Evolutionary conservation across 2,888 invertebrate genomes (phyloP).

Genomic region (Pandemis heparana): DNA sequence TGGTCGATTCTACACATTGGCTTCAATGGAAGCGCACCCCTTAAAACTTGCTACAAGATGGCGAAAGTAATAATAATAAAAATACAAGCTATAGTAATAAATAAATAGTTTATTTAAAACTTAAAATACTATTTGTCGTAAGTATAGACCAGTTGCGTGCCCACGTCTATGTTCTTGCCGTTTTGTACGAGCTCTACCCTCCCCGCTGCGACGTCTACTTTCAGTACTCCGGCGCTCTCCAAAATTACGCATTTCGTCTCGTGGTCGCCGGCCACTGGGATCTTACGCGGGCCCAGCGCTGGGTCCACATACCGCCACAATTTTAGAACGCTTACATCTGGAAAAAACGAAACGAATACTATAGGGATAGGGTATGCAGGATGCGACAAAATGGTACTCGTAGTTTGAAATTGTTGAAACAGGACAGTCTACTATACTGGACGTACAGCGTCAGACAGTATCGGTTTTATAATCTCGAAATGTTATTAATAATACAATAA

Average conservation of each 20-base stretch:
- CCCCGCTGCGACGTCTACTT: conserved; percentile 77
- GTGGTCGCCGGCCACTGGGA: conserved; percentile 89
- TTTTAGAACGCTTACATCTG: conserved; percentile 87
- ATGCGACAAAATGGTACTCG: too few species aligned
- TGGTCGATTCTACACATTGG: too few species aligned
- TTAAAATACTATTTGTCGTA: conserved; percentile 66
- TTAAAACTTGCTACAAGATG: too few species aligned
- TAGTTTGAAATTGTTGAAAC: too few species aligned
- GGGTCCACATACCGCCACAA: conserved; percentile 93
- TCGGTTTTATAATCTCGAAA: too few species aligned
- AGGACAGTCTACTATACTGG: too few species aligned
- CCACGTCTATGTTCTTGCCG: conserved; percentile 79
- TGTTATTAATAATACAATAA: too few species aligned
- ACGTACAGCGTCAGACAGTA: too few species aligned
- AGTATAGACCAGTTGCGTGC: conserved; percentile 83
- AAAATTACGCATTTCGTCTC: conserved; percentile 86
- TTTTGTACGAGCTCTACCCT: conserved; percentile 75
- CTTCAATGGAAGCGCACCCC: too few species aligned
- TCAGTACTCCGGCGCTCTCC: conserved; percentile 76
- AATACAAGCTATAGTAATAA: conserved; percentile 44
- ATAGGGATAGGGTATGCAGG: background rate
- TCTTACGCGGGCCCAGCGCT: conserved; percentile 89
- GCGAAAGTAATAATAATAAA: background rate
- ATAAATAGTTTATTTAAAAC: conserved; percentile 52
- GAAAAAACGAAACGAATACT: conserved; percentile 54